Evolutionary conservation across 2,113 vertebrate species (phyloP), one percentile per base, ranked within the genome.

Genomic region (Scytalopus superciliaris): DNA sequence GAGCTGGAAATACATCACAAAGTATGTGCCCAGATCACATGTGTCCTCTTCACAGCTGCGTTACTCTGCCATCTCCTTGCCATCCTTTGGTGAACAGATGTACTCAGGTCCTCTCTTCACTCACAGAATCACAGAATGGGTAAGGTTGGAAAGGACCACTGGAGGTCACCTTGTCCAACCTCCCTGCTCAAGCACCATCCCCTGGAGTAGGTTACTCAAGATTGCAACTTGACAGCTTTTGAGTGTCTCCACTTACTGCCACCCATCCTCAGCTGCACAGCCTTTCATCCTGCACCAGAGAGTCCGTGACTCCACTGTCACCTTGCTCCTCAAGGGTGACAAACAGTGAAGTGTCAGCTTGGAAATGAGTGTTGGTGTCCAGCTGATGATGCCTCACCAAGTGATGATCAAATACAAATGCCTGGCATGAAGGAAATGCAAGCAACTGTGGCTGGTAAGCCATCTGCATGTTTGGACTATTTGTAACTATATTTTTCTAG

Each of bases 311-410:
- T 56, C 47, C 49, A 14, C n/a, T 21, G 30, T 10, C 3, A 2
- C 53, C 75, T 40, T 0, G 0, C 42, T 78, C 52, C 64, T 40
- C 39, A 9, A 19, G 44, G 72, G 0, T 27, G 23, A 27, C 30
- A 33, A 25, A 39, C 0, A 0, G 33, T 35, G 40, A 53, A 7
- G 53, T 5, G 14, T 44, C 62, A 31, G 62, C 53, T 45, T 10
- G 13, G 60, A 35, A 59, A 39, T 17, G 42, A 4, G 33, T 24
- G n/a, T 6, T 47, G 47, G 9, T 25, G 75, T 53, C 39, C 67
- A 57, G 37, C 19, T 68, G 39, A 62, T 53, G 63, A 44, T 31
- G 31, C 50, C 68, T 18, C 19, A 45, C 8, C 11, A 19, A 25
- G 7, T 12, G 27, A 69, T 11, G 5, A 45, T 14, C 37, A 45